Percentiles rank a stretch among this genome's conserved stretches.
These are phyloP conservation scores for Zaprionus tsacasi DNA, from an alignment of 1,140 invertebrate species.

Conservation along the genomic window DNA sequence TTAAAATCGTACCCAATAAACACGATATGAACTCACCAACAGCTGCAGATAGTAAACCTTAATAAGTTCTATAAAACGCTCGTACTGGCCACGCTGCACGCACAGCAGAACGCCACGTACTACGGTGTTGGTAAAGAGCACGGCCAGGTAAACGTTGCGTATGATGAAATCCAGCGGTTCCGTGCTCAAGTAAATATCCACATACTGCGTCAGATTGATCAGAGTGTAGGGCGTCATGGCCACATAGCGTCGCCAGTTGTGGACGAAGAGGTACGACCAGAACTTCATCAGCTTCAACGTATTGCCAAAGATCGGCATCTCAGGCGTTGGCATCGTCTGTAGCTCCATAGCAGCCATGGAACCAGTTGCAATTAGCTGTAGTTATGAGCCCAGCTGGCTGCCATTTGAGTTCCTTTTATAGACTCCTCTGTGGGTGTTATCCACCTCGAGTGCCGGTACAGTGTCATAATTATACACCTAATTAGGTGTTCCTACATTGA, in stretches of 20 bases:
- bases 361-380: slow-evolving; percentile 4
- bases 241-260: slow-evolving; percentile 75
- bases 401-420: slow-evolving; percentile 7
- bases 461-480: slow-evolving; percentile 52
- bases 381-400: background rate
- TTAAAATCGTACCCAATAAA: background rate
- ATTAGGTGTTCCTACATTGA: slow-evolving; percentile 43
- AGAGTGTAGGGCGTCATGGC: slow-evolving; percentile 59
- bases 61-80: slow-evolving; percentile 1
- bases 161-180: slow-evolving; percentile 73
- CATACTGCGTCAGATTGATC: slow-evolving; percentile 71
- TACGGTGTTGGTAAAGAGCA: slow-evolving; percentile 70
- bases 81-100: slow-evolving; percentile 32
- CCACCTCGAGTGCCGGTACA: background rate
- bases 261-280: slow-evolving; percentile 74
- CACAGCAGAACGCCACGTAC: slow-evolving; percentile 59
- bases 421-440: background rate
- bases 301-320: slow-evolving; percentile 69
- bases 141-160: slow-evolving; percentile 69
- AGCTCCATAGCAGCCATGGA: slow-evolving; percentile 35
- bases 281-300: slow-evolving; percentile 73
- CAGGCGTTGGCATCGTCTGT: slow-evolving; percentile 55
- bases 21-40: background rate
- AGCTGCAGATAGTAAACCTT: slow-evolving; percentile 21
- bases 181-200: slow-evolving; percentile 71